These are phyloP conservation scores for Serilophus lunatus DNA, from an alignment of 2,113 vertebrate genomes.

Conservation along the genomic window DNA sequence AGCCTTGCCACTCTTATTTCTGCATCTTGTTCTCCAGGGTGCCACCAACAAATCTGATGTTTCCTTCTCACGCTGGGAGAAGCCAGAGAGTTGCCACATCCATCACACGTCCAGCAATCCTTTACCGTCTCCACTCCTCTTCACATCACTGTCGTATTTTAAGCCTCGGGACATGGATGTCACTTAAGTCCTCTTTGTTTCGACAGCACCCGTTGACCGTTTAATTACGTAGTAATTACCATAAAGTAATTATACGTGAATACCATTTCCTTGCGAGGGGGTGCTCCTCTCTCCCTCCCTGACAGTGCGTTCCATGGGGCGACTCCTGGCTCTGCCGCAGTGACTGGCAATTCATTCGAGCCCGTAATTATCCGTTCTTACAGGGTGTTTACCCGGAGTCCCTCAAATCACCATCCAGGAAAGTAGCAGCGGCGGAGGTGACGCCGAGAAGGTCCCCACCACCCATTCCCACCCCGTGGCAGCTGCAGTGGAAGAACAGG, in stretches of 20 bases:
- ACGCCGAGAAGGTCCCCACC: not conserved
- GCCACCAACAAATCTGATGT: fast-evolving
- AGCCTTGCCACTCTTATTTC: not conserved
- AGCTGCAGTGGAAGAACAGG: not conserved
- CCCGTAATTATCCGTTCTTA: not conserved
- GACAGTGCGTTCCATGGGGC: not conserved
- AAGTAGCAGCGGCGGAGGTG: not conserved
- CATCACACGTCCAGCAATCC: not conserved
- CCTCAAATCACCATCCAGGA: not conserved
- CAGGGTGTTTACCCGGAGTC: not conserved
- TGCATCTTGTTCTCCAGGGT: not conserved
- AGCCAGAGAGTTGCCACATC: not conserved
- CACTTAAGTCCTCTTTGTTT: not conserved
- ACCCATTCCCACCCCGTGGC: not conserved
- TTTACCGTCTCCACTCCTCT: not conserved
- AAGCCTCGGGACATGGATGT: not conserved
- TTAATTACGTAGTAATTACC: conserved; percentile 13
- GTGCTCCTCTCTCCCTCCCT: not conserved
- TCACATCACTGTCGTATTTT: not conserved
- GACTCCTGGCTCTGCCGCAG: not conserved
- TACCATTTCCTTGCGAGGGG: not conserved
- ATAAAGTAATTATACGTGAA: not conserved
- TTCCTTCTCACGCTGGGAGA: fast-evolving
- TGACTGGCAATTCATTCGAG: not conserved
- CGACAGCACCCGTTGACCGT: not conserved